Evolutionary conservation across 1,140 invertebrate species (phyloP), one percentile per base, ranked within the genome.

Genomic region (Hyphantria cunea): DNA sequence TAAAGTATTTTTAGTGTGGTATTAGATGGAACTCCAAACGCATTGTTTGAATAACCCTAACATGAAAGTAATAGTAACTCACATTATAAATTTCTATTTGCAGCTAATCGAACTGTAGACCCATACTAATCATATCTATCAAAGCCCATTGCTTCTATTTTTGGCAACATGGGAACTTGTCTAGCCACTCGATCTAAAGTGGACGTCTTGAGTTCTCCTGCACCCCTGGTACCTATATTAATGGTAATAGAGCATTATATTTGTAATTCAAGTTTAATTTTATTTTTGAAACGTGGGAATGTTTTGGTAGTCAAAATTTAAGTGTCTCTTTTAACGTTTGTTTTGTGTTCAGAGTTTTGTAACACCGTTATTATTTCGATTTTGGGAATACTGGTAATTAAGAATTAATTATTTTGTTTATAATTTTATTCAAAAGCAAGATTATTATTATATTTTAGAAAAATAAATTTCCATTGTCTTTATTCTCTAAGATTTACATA

Each of bases 211-310:
- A 34, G 34, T 42, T 56, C 53, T 56, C 32, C 25, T 31, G 45
- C 45, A 14, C 42, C 9, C 31, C 12, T 11, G 32, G 32, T 15
- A 44, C 33, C 56, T 37, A 48, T 44, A 12, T 31, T n/a, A 50
- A 11, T 12, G 42, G n/a, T 45, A 55, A 42, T 60, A 60, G 56
- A 42, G 17, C 42, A 39, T 59, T 51, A 51, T 49, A 49, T 34
- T 49, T 59, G 45, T 49, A 17, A 59, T 60, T 48, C 25, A 51
- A 60, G 15, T 60, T 42, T 58, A 48, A 49, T 58, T 48, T 51
- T 48, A 60, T 60, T 60, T 60, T 60, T 50, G 37, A 50, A 50
- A 33, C 47, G 56, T 60, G 56, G 56, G 56, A 60, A 60, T 60
- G 56, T 51, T 60, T 60, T 60, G 48, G 56, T 50, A 32, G 25